A percentile compares a stretch with the other conserved stretches of the same genome.
phyloP scores from a whole-genome alignment of 2,888 invertebrate genomes.

The Taphrorychus bicolor region DNA sequence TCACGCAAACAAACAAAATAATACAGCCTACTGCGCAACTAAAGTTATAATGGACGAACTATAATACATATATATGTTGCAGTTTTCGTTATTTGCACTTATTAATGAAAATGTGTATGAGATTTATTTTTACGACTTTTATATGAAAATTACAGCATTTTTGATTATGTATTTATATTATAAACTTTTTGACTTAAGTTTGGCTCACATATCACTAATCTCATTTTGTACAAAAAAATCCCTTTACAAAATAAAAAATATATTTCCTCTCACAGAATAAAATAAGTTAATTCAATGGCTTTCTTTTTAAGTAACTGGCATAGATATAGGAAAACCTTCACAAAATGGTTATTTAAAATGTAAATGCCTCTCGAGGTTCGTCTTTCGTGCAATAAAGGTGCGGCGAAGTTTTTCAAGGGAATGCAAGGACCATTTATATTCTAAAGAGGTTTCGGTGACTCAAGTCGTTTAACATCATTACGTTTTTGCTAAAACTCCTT shows the following conservation, averaged over 20 bases:
- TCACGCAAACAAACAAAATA: too few relatives aligned
- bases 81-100: too few relatives aligned
- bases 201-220: too few relatives aligned
- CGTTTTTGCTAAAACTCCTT: neutral
- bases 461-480: neutral
- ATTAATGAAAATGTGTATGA: too few relatives aligned
- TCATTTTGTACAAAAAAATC: too few relatives aligned
- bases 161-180: too few relatives aligned
- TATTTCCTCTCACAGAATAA: neutral
- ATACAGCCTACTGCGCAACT: too few relatives aligned
- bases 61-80: too few relatives aligned
- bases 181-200: too few relatives aligned
- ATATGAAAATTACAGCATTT: too few relatives aligned
- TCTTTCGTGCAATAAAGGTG: neutral
- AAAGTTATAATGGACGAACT: too few relatives aligned
- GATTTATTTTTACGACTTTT: too few relatives aligned
- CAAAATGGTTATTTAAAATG: neutral
- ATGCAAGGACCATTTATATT: conserved; percentile 2
- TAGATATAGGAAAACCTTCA: neutral
- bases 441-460: neutral
- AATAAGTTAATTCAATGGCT: neutral
- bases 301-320: neutral
- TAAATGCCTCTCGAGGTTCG: neutral
- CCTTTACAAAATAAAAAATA: conserved; percentile 32
- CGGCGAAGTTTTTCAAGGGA: neutral